Evolutionary conservation across 2,888 invertebrate species (phyloP).

Genomic region (Synanthedon formicaeformis): DNA sequence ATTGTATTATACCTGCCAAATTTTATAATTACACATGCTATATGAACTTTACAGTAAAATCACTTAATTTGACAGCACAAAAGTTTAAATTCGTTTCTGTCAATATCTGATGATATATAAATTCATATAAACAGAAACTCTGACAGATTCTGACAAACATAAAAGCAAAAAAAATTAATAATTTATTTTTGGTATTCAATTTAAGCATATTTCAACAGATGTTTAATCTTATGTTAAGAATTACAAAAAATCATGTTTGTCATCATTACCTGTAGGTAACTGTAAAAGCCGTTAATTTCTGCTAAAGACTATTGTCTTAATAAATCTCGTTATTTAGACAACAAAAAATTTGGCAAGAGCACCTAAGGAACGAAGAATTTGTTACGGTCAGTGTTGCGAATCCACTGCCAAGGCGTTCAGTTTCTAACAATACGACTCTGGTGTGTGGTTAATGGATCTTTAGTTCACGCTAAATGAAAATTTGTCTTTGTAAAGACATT

Average conservation of each 20-base stretch:
- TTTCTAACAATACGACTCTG: too few species aligned
- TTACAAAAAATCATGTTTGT: neutral
- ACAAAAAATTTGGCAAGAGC: neutral
- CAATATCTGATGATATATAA: neutral
- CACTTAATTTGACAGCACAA: too few species aligned
- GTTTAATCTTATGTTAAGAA: neutral
- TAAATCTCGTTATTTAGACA: neutral
- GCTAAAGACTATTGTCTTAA: neutral
- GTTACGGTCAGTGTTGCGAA: slow-evolving; percentile 7
- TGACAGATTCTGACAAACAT: too few species aligned
- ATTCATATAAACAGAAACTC: too few species aligned
- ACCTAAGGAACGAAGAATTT: neutral
- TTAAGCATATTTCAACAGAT: too few species aligned
- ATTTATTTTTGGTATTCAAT: too few species aligned
- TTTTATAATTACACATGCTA: too few species aligned
- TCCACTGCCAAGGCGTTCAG: slow-evolving; percentile 4
- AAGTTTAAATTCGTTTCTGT: too few species aligned
- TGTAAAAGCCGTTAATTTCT: neutral
- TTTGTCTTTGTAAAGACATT: neutral
- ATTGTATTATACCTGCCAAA: too few species aligned
- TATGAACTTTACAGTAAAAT: too few species aligned
- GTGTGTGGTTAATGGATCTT: too few species aligned
- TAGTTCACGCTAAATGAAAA: neutral
- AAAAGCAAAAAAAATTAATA: too few species aligned
- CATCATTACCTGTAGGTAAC: neutral